phyloP scores from a whole-genome alignment of 2,797 vertebrate genomes.

The Lemur catta region DNA sequence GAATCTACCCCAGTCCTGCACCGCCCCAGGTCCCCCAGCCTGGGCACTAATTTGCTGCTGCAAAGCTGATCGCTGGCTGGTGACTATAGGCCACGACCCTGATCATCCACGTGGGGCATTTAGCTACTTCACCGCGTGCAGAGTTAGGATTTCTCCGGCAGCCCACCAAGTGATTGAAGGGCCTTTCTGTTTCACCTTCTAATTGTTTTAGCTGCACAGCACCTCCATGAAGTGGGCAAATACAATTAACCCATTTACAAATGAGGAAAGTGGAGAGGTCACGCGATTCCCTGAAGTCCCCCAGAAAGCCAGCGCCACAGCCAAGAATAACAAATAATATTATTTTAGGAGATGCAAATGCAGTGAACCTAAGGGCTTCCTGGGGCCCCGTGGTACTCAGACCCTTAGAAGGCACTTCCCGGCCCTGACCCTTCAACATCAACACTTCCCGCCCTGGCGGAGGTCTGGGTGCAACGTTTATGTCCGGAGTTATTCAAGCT shows the following conservation, averaged over 20 bases:
- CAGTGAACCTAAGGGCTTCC: background rate
- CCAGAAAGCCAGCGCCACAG: background rate
- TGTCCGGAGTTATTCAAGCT: background rate
- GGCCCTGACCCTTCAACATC: background rate
- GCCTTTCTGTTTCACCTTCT: background rate
- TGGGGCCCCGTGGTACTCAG: background rate
- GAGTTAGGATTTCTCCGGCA: background rate
- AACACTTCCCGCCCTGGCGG: rapidly evolving
- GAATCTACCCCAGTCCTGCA: background rate
- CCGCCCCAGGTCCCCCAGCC: background rate
- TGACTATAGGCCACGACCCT: background rate
- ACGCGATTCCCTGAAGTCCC: background rate
- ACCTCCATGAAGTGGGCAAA: background rate
- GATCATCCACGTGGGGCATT: background rate
- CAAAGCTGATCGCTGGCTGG: background rate
- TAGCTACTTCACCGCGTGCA: background rate
- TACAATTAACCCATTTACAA: constrained; percentile 2
- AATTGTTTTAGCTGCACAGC: background rate
- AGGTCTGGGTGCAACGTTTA: rapidly evolving
- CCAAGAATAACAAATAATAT: constrained; percentile 54
- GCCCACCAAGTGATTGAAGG: background rate
- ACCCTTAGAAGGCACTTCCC: background rate
- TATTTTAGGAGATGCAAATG: constrained; percentile 40
- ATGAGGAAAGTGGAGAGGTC: background rate
- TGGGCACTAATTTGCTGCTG: background rate